A percentile compares a stretch with the other conserved stretches of the same genome.
Conservation (phyloP, 92 coral and sea anemone species). For the Ricordea florida region DNA sequence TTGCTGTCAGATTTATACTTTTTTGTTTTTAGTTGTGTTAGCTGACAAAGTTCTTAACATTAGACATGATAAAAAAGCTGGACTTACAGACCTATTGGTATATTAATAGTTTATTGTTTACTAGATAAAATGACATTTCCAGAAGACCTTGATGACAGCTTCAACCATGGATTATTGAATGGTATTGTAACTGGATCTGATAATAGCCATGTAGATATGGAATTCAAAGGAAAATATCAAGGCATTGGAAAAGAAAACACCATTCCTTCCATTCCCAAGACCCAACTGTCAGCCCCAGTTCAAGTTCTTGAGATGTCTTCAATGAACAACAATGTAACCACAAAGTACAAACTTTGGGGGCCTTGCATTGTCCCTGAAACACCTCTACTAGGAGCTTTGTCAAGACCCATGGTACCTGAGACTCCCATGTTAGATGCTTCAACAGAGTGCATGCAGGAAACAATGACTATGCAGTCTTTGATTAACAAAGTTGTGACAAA, state of each 20-base stretch:
- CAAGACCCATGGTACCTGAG: slow-evolving; percentile 27
- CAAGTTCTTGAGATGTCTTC: too few species aligned
- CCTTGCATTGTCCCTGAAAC: background rate
- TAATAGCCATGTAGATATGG: background rate
- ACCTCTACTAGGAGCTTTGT: background rate
- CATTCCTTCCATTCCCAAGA: background rate
- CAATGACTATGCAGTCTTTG: too few species aligned
- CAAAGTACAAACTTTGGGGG: too few species aligned
- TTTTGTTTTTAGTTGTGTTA: too few species aligned
- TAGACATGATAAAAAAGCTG: too few species aligned
- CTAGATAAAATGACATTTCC: slow-evolving; percentile 52
- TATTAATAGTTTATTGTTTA: background rate
- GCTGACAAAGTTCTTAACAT: too few species aligned
- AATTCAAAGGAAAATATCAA: background rate
- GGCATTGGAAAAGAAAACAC: background rate
- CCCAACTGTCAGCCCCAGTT: background rate
- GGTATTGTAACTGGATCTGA: background rate
- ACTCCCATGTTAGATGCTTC: slow-evolving; percentile 8
- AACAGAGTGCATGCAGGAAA: background rate
- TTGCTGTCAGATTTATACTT: background rate
- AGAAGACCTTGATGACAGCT: slow-evolving; percentile 62
- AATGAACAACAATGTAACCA: too few species aligned
- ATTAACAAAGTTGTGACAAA: too few species aligned
- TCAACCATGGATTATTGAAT: slow-evolving; percentile 48
- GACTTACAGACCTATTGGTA: background rate